Conservation (phyloP, 1,140 invertebrate species). For the Augochlora pura region DNA sequence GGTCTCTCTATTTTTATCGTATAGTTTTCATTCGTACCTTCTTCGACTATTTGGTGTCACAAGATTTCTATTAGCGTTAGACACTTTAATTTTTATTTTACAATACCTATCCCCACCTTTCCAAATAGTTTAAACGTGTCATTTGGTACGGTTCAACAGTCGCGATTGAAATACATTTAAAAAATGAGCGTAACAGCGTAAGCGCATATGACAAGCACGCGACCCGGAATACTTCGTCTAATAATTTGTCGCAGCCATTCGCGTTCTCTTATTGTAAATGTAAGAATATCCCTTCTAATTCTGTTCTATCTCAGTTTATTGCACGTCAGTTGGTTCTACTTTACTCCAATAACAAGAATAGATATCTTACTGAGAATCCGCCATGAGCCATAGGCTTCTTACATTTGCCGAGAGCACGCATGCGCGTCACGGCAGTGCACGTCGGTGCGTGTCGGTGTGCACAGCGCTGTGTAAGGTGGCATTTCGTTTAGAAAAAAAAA, state of each 20-base stretch:
- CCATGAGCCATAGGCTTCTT: constrained; percentile 29
- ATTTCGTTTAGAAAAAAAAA: constrained; percentile 42
- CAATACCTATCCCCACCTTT: background rate
- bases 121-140: constrained; percentile 2
- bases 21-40: background rate
- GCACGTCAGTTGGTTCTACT: constrained; percentile 24
- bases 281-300: constrained; percentile 45
- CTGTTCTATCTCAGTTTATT: constrained; percentile 29
- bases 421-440: constrained; percentile 44
- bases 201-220: background rate
- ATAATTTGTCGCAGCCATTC: constrained; percentile 34
- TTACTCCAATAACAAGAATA: constrained; percentile 39
- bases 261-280: constrained; percentile 21
- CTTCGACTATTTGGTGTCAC: background rate
- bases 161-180: background rate
- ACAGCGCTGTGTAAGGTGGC: constrained; percentile 52
- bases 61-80: background rate
- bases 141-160: constrained; percentile 5
- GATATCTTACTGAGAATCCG: constrained; percentile 48
- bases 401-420: constrained; percentile 34
- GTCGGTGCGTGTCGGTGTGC: constrained; percentile 47
- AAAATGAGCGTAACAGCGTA: background rate
- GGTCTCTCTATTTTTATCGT: background rate
- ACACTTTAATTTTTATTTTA: background rate
- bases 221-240: background rate